Percentiles rank a stretch among this genome's conserved stretches.
phyloP scores from a whole-genome alignment of 2,888 invertebrate species.

The Macrostomum cliftonense region DNA sequence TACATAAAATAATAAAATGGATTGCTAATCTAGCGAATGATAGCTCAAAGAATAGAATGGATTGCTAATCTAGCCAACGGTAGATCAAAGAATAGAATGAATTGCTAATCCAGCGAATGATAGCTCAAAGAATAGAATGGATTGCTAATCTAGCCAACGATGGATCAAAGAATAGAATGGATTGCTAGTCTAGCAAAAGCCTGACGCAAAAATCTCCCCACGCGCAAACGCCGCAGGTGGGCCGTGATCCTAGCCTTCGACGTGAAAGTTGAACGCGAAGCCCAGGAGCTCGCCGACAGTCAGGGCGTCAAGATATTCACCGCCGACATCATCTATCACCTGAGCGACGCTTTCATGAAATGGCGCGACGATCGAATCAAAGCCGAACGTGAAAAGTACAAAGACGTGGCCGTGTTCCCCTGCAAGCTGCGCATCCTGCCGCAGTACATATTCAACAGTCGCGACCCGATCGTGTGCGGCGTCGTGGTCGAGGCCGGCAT shows the following conservation, averaged over 20 bases:
- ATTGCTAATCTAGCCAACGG: no score
- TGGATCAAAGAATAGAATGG: neutral
- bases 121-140: no score
- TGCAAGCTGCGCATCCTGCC: conserved; percentile 65
- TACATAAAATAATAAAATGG: neutral
- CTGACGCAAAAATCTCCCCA: neutral
- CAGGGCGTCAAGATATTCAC: conserved; percentile 62
- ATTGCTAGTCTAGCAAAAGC: neutral
- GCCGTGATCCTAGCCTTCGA: conserved; percentile 98
- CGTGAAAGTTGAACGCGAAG: conserved; percentile 90
- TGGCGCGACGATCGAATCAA: conserved; percentile 69
- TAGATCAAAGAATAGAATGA: no score
- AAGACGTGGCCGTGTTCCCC: conserved; percentile 90
- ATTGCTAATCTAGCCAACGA: no score
- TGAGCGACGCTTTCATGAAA: conserved; percentile 80
- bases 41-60: no score
- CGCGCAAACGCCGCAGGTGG: conserved; percentile 52
- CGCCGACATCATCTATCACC: conserved; percentile 97
- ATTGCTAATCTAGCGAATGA: no score
- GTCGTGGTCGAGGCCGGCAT: conserved; percentile 86
- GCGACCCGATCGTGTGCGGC: conserved; percentile 91
- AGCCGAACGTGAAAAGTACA: conserved; percentile 79
- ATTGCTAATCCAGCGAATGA: no score
- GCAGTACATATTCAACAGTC: conserved; percentile 86
- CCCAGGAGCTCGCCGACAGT: conserved; percentile 84